These are phyloP conservation scores for Periophthalmodon schlosseri DNA, from an alignment of 2,113 vertebrate species.

Conservation along the genomic window DNA sequence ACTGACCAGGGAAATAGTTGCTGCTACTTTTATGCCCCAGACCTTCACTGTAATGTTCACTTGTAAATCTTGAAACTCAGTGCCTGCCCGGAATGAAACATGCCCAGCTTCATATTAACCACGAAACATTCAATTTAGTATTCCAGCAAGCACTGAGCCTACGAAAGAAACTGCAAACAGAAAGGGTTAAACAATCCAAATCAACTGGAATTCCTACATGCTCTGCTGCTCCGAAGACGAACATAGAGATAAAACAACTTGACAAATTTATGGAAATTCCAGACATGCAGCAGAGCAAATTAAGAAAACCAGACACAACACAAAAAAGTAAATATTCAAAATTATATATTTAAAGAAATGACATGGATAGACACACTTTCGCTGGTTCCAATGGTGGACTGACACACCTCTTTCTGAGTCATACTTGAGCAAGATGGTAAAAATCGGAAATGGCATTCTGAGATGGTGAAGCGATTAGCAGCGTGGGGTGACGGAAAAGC, in stretches of 20 bases:
- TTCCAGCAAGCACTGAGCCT: conserved; percentile 73
- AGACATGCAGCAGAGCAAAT: conserved; percentile 62
- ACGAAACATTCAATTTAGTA: conserved; percentile 29
- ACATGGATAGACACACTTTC: conserved; percentile 56
- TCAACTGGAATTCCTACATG: conserved; percentile 63
- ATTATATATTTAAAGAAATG: conserved; percentile 68
- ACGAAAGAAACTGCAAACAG: conserved; percentile 43
- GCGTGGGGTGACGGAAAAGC: conserved; percentile 57
- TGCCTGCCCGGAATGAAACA: conserved; percentile 62
- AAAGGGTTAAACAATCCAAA: conserved; percentile 39
- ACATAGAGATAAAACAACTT: conserved; percentile 17
- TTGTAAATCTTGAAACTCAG: conserved; percentile 68
- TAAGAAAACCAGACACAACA: conserved; percentile 66
- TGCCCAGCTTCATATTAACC: conserved; percentile 20
- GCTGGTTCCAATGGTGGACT: conserved; percentile 74
- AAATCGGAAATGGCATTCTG: conserved; percentile 72
- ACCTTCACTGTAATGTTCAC: conserved; percentile 59
- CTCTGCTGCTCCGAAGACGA: conserved; percentile 60
- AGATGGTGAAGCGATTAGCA: conserved; percentile 68
- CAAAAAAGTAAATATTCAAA: conserved; percentile 55
- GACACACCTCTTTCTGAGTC: conserved; percentile 86
- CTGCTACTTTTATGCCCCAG: conserved; percentile 68
- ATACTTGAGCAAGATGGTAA: conserved; percentile 81
- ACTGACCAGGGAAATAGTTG: conserved; percentile 19
- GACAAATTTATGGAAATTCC: conserved; percentile 11